Conservation (phyloP, 2,797 vertebrate species). For the Prionace glauca region DNA sequence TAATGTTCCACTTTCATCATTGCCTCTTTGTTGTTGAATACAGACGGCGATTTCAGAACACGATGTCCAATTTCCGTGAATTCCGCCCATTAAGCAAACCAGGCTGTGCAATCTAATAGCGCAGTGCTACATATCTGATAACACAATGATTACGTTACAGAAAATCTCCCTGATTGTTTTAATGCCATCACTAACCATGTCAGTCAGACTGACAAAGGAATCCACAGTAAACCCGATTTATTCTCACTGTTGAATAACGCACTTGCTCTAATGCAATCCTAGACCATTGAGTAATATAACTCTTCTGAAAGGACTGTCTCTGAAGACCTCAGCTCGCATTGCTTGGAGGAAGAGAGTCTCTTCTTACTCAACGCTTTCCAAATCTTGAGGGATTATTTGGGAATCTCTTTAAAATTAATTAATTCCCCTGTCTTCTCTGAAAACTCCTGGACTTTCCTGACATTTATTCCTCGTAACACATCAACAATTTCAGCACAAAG, state of each 20-base stretch:
- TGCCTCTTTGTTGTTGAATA: neutral
- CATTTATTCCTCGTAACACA: too few relatives aligned
- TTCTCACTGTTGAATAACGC: neutral
- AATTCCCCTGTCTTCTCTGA: neutral
- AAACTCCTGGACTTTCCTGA: neutral
- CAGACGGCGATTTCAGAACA: neutral
- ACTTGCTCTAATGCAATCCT: neutral
- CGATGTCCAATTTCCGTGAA: neutral
- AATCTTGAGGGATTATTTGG: neutral
- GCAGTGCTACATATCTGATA: neutral
- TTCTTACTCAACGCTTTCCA: neutral
- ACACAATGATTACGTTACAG: neutral
- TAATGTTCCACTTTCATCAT: neutral
- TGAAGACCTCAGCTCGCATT: neutral
- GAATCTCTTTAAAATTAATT: neutral
- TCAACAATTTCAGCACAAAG: too few relatives aligned
- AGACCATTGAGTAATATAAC: too few relatives aligned
- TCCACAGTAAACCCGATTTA: neutral
- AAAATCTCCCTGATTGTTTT: neutral
- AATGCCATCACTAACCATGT: neutral
- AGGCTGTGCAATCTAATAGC: neutral
- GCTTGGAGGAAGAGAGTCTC: neutral
- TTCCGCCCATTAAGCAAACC: neutral
- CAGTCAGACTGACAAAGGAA: neutral
- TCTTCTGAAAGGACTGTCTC: neutral